phyloP scores from a whole-genome alignment of 2,113 vertebrate genomes.

The Damaliscus lunatus region DNA sequence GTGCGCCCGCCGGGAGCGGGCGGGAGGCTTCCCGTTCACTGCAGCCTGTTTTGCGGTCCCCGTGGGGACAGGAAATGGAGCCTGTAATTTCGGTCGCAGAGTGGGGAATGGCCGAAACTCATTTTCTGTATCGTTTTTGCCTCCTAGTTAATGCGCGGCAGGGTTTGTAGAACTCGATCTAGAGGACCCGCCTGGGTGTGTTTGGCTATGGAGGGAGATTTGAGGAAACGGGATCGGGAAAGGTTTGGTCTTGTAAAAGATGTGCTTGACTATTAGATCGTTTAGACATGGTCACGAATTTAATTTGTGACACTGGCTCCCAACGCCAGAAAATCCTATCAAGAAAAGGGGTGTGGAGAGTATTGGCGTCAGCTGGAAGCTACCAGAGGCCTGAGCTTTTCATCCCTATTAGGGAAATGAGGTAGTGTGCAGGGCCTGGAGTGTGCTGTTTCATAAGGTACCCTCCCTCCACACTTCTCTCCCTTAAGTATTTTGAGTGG shows the following conservation, averaged over 20 bases:
- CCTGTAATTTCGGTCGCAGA: slow-evolving; percentile 23
- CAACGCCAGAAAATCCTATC: slow-evolving; percentile 62
- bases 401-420: slow-evolving; percentile 81
- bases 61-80: slow-evolving; percentile 51
- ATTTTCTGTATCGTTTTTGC: neutral
- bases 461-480: neutral
- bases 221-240: neutral
- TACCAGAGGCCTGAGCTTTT: slow-evolving; percentile 73
- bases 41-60: neutral
- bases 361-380: slow-evolving; percentile 74
- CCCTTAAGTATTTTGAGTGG: neutral
- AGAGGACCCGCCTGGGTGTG: neutral
- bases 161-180: neutral
- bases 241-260: neutral
- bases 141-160: neutral
- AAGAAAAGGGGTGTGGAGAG: slow-evolving; percentile 78
- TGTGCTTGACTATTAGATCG: neutral
- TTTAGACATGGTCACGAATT: neutral
- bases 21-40: neutral
- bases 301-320: neutral
- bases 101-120: neutral
- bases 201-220: neutral
- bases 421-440: slow-evolving; percentile 27
- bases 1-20: neutral
- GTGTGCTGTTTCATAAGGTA: slow-evolving; percentile 3